Evolutionary conservation across 2,113 vertebrate species (phyloP), one percentile per base, ranked within the genome.

Genomic region (Sorex araneus): DNA sequence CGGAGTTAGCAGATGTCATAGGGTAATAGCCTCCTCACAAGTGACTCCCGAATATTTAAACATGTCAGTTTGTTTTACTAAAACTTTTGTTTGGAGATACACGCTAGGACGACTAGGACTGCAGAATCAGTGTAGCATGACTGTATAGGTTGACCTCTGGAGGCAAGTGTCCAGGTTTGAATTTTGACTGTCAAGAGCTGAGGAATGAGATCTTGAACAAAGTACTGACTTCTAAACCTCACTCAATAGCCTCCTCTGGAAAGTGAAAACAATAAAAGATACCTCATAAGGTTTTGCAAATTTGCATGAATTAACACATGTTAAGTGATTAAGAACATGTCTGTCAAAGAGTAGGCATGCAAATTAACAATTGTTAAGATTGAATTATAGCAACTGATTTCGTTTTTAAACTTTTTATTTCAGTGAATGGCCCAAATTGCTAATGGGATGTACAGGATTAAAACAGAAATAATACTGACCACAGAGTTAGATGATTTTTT

Each of bases 1-100:
- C n/a, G 90, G 84, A 84, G 19, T 73, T 83, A 93, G 80, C 30
- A 79, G 30, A 88, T 89, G 83, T 79, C 73, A 74, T 10, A 30
- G 70, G 21, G 54, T 71, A 50, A 16, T 73, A 78, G 90, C 82
- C 40, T 64, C 63, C 63, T 45, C 74, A 45, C 15, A 78, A 71
- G 73, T 11, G 25, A 32, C 3, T 45, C 27, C 30, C 63, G 81
- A 90, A 81, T 76, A 92, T 19, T 11, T 47, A 74, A 84, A 69
- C 82, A 90, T 18, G 75, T 88, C 77, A 82, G 70, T 36, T 27
- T 78, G 34, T 89, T 75, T 30, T 78, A 54, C 76, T 50, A 75
- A 69, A 57, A 25, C 63, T 60, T 83, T 69, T 57, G 28, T 57
- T 66, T n/a, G 11, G 40, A 87, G 64, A n/a, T 30, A 19, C 0